Conservation (phyloP, 2,113 vertebrate genomes). For the Saguinus imperator region DNA sequence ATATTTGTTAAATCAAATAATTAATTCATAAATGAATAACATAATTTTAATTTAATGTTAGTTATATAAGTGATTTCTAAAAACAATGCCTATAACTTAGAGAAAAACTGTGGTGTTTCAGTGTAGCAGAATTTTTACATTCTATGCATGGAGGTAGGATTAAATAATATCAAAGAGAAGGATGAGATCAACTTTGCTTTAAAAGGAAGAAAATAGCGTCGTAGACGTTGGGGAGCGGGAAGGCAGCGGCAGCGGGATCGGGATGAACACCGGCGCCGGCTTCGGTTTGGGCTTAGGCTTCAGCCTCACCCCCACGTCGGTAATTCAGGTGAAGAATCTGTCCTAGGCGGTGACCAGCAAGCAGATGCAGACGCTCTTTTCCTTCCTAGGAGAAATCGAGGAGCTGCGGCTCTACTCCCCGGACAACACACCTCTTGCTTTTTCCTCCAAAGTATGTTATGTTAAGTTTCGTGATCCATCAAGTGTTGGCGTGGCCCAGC, state of each 20-base stretch:
- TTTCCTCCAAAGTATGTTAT: too few relatives aligned
- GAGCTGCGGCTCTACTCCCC: slow-evolving; percentile 97
- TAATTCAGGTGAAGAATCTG: slow-evolving; percentile 97
- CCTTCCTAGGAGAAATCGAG: slow-evolving; percentile 97
- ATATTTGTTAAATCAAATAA: neutral
- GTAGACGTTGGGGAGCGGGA: slow-evolving; percentile 53
- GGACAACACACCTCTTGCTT: slow-evolving; percentile 73
- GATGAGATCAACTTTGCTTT: neutral
- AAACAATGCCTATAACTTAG: neutral
- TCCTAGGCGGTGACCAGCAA: slow-evolving; percentile 96
- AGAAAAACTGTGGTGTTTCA: neutral
- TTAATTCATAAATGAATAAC: neutral
- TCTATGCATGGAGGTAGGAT: neutral
- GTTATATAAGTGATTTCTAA: neutral
- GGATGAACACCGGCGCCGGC: slow-evolving; percentile 84
- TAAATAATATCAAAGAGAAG: neutral
- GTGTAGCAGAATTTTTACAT: neutral
- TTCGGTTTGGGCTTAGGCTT: slow-evolving; percentile 85
- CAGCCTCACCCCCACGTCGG: slow-evolving; percentile 88
- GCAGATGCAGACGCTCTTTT: slow-evolving; percentile 97
- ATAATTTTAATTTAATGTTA: neutral
- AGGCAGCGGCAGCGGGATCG: neutral
- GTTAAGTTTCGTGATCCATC: too few relatives aligned
- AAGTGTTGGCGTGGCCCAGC: too few relatives aligned
- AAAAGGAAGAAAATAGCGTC: slow-evolving; percentile 42